A percentile compares a stretch with the other conserved stretches of the same genome.
Evolutionary conservation across 2,797 vertebrate genomes (phyloP).

Genomic region (Champsocephalus gunnari): DNA sequence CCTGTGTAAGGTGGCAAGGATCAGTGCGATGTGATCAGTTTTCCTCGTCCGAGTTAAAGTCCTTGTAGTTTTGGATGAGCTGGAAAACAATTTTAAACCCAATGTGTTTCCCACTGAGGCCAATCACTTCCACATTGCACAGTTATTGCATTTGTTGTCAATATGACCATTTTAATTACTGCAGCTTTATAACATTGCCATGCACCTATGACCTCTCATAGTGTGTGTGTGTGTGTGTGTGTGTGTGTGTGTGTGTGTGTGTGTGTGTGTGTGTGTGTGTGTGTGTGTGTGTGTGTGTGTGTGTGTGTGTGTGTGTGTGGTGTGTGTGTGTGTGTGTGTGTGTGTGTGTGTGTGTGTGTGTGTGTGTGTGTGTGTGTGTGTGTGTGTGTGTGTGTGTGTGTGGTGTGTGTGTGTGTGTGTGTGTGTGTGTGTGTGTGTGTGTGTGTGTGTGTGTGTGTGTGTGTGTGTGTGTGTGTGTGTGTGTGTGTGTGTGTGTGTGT

Average conservation of each 20-base stretch:
- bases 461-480: slow-evolving; percentile 3
- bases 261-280: background rate
- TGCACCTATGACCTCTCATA: slow-evolving; percentile 25
- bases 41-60: too few species aligned
- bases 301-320: slow-evolving; percentile 21
- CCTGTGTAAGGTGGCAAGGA: too few species aligned
- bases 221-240: slow-evolving; percentile 3
- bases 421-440: slow-evolving; percentile 3
- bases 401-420: slow-evolving; percentile 14
- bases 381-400: slow-evolving; percentile 9
- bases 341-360: slow-evolving; percentile 6
- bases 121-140: background rate
- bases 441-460: slow-evolving; percentile 1
- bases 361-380: slow-evolving; percentile 10
- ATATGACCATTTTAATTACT: background rate
- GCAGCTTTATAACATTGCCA: slow-evolving; percentile 4
- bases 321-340: slow-evolving; percentile 1
- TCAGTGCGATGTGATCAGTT: too few species aligned
- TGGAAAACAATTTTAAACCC: too few species aligned
- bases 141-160: background rate
- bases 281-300: slow-evolving; percentile 12
- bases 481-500: background rate
- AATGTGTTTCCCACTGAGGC: background rate
- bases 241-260: slow-evolving; percentile 7
- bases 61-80: too few species aligned